These are phyloP conservation scores for Lamprologus sp. DNA, from an alignment of 2,113 vertebrate species.

Conservation along the genomic window DNA sequence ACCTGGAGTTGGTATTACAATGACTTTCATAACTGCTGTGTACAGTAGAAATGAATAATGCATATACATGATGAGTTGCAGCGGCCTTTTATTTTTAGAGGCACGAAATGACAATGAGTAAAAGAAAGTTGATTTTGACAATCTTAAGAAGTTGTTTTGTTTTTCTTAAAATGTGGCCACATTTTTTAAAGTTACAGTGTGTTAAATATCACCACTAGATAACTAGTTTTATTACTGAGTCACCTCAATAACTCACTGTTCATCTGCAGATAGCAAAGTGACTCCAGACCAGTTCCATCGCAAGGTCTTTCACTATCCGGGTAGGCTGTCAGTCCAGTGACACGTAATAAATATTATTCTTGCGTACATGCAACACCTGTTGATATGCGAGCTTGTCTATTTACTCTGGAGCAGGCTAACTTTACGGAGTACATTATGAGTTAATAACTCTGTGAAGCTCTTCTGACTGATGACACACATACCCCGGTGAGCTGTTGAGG, in stretches of 20 bases:
- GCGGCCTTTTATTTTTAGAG: neutral
- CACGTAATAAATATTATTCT: neutral
- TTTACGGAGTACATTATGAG: neutral
- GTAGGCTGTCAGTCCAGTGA: neutral
- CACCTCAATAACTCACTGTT: neutral
- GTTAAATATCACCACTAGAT: neutral
- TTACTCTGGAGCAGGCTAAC: neutral
- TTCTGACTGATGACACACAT: neutral
- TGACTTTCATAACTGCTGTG: conserved; percentile 39
- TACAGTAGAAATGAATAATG: conserved; percentile 29
- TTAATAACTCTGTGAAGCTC: neutral
- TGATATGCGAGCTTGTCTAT: neutral
- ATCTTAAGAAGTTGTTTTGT: neutral
- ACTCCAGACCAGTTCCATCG: neutral
- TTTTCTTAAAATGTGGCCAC: neutral
- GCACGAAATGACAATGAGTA: neutral
- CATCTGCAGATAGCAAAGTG: neutral
- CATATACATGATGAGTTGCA: neutral
- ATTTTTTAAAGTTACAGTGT: neutral
- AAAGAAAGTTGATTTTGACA: neutral
- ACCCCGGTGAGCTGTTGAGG: neutral
- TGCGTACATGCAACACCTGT: neutral
- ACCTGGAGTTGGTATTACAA: conserved; percentile 45
- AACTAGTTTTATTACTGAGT: neutral
- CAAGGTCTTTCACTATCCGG: neutral